phyloP scores from a whole-genome alignment of 2,797 vertebrate species.

The Sparidentex hasta region DNA sequence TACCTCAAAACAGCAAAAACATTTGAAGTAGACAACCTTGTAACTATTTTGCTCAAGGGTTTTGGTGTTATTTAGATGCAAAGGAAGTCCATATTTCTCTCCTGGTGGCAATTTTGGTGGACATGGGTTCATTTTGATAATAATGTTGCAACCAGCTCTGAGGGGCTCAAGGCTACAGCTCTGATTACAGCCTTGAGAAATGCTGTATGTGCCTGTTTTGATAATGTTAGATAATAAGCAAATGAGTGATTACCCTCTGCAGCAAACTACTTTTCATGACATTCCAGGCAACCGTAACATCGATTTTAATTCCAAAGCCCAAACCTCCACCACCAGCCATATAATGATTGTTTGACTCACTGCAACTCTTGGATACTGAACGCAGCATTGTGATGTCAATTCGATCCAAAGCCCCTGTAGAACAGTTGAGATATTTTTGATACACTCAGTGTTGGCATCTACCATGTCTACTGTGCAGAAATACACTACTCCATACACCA shows the following conservation, averaged over 20 bases:
- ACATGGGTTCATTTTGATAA: background rate
- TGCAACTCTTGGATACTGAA: background rate
- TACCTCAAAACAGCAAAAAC: background rate
- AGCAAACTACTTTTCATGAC: background rate
- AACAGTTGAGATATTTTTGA: background rate
- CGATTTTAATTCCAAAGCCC: background rate
- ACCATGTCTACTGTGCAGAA: background rate
- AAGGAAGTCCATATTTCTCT: background rate
- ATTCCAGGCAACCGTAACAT: background rate
- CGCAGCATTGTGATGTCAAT: background rate
- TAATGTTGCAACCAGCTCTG: background rate
- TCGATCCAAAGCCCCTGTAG: background rate
- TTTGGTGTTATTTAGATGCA: slow-evolving; percentile 9
- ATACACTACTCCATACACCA: too few relatives aligned
- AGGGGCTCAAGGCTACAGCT: background rate
- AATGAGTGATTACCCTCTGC: background rate
- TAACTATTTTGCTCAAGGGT: background rate
- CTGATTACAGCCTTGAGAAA: background rate
- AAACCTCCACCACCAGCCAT: background rate
- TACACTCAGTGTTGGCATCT: too few relatives aligned
- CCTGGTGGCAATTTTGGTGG: background rate
- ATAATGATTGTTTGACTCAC: background rate
- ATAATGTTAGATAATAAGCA: too few relatives aligned
- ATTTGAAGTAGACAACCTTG: background rate
- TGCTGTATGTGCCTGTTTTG: background rate